A percentile compares a stretch with the other conserved stretches of the same genome.
Conservation (phyloP, 2,797 vertebrate genomes). For the Mormyrus proboscirostris region DNA sequence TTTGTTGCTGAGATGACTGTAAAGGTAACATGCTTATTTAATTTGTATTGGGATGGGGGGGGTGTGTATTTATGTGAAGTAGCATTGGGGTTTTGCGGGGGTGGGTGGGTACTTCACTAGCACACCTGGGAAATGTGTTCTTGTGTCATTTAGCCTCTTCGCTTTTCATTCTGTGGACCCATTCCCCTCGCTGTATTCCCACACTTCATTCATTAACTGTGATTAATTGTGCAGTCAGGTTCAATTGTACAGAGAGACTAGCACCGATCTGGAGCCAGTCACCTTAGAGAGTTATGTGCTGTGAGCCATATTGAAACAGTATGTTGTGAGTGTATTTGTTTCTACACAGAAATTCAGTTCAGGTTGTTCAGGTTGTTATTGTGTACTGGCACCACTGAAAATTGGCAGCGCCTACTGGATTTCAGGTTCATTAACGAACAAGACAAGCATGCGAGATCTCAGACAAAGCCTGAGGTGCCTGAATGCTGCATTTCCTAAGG, state of each 20-base stretch:
- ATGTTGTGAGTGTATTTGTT: not conserved
- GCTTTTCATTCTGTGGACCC: not conserved
- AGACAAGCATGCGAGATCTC: not conserved
- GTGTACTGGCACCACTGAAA: not conserved
- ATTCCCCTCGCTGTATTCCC: not conserved
- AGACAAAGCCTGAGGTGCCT: not conserved
- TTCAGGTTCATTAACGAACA: not conserved
- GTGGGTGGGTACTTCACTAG: not conserved
- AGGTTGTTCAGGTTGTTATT: not conserved
- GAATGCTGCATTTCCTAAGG: not conserved
- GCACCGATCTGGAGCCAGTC: not conserved
- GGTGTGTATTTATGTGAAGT: not conserved
- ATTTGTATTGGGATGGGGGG: not conserved
- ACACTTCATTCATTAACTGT: not conserved
- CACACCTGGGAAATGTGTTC: not conserved
- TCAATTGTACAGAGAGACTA: not conserved
- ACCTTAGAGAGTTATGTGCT: not conserved
- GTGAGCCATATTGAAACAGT: not conserved
- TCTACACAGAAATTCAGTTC: not conserved
- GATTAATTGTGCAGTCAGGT: not conserved
- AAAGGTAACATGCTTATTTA: conserved; percentile 67
- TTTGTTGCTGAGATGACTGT: conserved; percentile 91
- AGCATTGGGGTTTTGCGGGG: not conserved
- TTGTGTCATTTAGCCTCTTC: not conserved
- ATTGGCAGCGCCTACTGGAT: not conserved